Evolutionary conservation across 2,888 invertebrate genomes (phyloP).

Genomic region (Lumbricus terrestris): DNA sequence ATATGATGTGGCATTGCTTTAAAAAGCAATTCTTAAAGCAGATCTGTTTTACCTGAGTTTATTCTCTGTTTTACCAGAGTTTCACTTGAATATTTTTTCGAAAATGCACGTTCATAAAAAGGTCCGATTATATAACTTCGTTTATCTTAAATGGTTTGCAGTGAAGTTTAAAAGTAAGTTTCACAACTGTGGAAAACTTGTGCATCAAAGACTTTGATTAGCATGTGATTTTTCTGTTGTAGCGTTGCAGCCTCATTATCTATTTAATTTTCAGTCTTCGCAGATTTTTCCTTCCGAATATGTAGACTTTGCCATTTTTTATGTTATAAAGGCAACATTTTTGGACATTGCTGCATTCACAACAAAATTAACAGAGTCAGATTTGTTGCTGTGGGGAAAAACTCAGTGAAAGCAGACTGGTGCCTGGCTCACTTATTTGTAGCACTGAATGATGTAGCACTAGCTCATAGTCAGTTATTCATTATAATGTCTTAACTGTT

Average conservation of each 20-base stretch:
- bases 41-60: conserved; percentile 3
- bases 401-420: neutral
- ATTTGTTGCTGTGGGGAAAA: too few relatives aligned
- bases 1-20: neutral
- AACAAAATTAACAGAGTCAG: too few relatives aligned
- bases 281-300: neutral
- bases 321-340: too few relatives aligned
- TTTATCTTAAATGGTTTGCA: neutral
- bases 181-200: neutral
- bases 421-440: neutral
- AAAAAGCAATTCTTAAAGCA: neutral
- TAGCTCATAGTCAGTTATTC: neutral
- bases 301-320: too few relatives aligned
- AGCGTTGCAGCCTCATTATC: neutral
- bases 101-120: neutral
- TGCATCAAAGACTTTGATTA: neutral
- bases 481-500: too few relatives aligned
- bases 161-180: neutral
- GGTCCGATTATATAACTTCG: neutral
- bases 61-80: neutral
- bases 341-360: too few relatives aligned
- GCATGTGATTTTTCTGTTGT: neutral
- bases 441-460: neutral
- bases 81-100: neutral
- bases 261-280: neutral